Conservation (phyloP, 2,113 vertebrate genomes). For the Euleptes europaea region DNA sequence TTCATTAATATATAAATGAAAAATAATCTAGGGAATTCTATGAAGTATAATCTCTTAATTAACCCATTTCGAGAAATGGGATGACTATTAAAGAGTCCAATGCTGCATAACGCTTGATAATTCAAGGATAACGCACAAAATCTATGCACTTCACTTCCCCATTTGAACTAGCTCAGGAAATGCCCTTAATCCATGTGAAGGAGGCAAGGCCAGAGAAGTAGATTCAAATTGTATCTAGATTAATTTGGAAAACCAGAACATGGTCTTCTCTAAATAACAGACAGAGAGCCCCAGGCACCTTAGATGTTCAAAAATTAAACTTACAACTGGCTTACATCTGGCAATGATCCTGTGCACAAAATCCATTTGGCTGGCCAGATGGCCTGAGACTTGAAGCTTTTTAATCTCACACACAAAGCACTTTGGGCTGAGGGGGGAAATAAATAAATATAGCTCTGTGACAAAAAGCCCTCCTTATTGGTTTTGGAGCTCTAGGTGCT, state of each 20-base stretch:
- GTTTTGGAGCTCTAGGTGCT: slow-evolving; percentile 38
- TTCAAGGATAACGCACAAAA: not conserved
- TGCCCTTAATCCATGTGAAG: slow-evolving; percentile 48
- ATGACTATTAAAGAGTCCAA: slow-evolving; percentile 41
- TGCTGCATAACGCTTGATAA: slow-evolving; percentile 55
- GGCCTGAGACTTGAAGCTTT: slow-evolving; percentile 86
- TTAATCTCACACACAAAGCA: slow-evolving; percentile 85
- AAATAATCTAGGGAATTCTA: slow-evolving; percentile 61
- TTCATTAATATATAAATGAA: slow-evolving; percentile 62
- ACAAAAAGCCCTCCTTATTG: slow-evolving; percentile 50
- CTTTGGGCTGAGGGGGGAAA: slow-evolving; percentile 69
- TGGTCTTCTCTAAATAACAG: slow-evolving; percentile 60
- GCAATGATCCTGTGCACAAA: slow-evolving; percentile 76
- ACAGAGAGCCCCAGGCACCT: slow-evolving; percentile 78
- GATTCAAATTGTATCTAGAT: slow-evolving; percentile 23
- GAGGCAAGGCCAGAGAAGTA: slow-evolving; percentile 15
- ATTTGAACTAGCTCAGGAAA: slow-evolving; percentile 38
- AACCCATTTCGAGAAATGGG: slow-evolving; percentile 62
- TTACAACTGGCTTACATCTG: slow-evolving; percentile 85
- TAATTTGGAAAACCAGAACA: slow-evolving; percentile 60
- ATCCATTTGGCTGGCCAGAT: slow-evolving; percentile 87
- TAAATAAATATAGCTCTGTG: slow-evolving; percentile 64
- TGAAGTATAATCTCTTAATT: slow-evolving; percentile 66
- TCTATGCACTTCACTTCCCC: not conserved
- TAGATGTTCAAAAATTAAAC: slow-evolving; percentile 86